Conservation (phyloP, 2,888 invertebrate species). For the Drosophila bunnanda region DNA sequence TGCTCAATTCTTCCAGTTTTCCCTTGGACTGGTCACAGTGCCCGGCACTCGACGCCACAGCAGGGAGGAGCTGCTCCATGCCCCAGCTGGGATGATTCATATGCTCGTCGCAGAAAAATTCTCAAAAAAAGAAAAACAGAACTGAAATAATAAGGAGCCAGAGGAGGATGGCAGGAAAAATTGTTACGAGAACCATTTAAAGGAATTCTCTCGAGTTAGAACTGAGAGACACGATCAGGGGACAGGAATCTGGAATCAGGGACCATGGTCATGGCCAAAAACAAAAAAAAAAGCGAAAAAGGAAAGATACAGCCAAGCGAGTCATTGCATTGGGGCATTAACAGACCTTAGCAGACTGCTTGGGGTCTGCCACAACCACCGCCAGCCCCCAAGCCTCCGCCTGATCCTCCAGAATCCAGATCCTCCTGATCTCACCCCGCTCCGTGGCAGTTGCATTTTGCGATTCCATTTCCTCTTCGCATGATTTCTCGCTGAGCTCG, state of each 20-base stretch:
- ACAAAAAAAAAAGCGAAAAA: constrained; percentile 17
- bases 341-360: constrained; percentile 82
- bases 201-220: constrained; percentile 77
- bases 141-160: constrained; percentile 29
- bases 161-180: constrained; percentile 40
- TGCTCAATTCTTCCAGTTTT: constrained; percentile 10
- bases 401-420: constrained; percentile 35
- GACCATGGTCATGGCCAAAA: constrained; percentile 63
- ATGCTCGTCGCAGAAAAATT: constrained; percentile 55
- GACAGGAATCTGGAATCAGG: constrained; percentile 43
- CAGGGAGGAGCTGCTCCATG: constrained; percentile 72
- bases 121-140: constrained; percentile 24
- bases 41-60: constrained; percentile 76
- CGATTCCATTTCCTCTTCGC: constrained; percentile 77
- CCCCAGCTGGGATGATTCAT: constrained; percentile 72
- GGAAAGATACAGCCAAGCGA: constrained; percentile 26
- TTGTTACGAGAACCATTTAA: constrained; percentile 74
- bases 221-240: constrained; percentile 66
- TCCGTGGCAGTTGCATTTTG: constrained; percentile 60
- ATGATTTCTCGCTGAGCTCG: constrained; percentile 63
- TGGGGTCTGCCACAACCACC: constrained; percentile 78
- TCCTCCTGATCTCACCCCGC: constrained; percentile 2
- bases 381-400: constrained; percentile 33
- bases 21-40: constrained; percentile 46
- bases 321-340: constrained; percentile 45